Evolutionary conservation across 1,140 invertebrate species (phyloP).

Genomic region (Riptortus pedestris): DNA sequence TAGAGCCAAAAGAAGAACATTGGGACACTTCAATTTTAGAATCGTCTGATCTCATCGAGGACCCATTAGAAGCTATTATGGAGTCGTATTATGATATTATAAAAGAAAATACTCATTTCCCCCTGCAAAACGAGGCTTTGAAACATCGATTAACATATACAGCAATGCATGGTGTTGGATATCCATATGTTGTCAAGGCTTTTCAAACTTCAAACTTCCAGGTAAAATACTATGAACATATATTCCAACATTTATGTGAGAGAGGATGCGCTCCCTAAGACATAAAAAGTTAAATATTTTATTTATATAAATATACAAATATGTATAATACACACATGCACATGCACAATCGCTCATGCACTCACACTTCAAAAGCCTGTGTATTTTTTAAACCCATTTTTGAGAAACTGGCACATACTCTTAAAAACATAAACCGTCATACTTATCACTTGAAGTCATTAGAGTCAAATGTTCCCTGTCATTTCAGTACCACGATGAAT

Average conservation of each 20-base stretch:
- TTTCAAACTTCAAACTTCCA: slow-evolving; percentile 67
- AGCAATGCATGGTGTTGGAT: slow-evolving; percentile 96
- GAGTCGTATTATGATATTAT: slow-evolving; percentile 46
- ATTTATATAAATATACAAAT: too few species aligned
- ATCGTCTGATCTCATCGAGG: slow-evolving; percentile 38
- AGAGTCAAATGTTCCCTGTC: too few species aligned
- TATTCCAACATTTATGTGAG: background rate
- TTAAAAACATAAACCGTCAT: too few species aligned
- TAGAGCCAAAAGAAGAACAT: slow-evolving; percentile 55
- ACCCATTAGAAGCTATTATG: slow-evolving; percentile 51
- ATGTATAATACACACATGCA: too few species aligned
- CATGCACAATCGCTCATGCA: too few species aligned
- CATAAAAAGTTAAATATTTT: too few species aligned
- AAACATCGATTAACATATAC: slow-evolving; percentile 65
- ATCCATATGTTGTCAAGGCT: slow-evolving; percentile 62
- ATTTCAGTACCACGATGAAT: too few species aligned
- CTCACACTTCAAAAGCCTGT: too few species aligned
- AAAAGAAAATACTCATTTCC: slow-evolving; percentile 34
- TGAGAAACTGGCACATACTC: too few species aligned
- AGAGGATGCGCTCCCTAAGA: too few species aligned
- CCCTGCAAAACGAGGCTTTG: slow-evolving; percentile 33
- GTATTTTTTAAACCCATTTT: too few species aligned
- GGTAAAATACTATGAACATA: slow-evolving; percentile 38
- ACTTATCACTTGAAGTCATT: too few species aligned
- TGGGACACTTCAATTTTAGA: slow-evolving; percentile 47